Conservation (phyloP, 2,888 invertebrate species). For the Slavum lentiscoides region DNA sequence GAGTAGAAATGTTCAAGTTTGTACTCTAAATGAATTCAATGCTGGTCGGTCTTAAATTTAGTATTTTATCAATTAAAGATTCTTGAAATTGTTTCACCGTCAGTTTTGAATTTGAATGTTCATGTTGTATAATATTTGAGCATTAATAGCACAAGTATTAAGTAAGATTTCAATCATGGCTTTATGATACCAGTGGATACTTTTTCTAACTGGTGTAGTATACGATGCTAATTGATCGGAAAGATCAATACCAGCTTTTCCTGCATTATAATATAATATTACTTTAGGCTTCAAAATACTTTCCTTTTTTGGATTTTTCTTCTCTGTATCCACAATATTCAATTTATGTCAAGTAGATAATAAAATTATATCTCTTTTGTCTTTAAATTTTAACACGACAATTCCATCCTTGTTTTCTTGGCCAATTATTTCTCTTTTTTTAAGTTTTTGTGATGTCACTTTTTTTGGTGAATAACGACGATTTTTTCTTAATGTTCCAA, state of each 20-base stretch:
- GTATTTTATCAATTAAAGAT: background rate
- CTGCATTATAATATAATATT: constrained; percentile 58
- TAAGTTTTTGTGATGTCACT: constrained; percentile 8
- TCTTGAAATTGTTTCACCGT: constrained; percentile 19
- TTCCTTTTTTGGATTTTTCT: background rate
- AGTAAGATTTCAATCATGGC: constrained; percentile 58
- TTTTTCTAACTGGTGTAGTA: constrained; percentile 58
- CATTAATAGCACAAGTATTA: constrained; percentile 58
- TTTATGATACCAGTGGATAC: constrained; percentile 59
- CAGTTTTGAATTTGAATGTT: background rate
- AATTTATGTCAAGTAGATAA: constrained; percentile 5
- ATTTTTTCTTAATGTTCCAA: constrained; percentile 44
- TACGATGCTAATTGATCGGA: constrained; percentile 58
- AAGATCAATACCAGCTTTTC: constrained; percentile 58
- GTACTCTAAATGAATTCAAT: background rate
- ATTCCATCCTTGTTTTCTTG: constrained; percentile 31
- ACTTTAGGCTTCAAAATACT: constrained; percentile 55
- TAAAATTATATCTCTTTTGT: constrained; percentile 31
- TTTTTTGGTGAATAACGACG: constrained; percentile 27
- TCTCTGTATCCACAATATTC: background rate
- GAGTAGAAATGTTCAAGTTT: background rate
- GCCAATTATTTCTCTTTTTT: constrained; percentile 27
- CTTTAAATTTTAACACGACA: constrained; percentile 27
- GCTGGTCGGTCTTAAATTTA: constrained; percentile 10
- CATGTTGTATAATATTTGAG: constrained; percentile 56